Percentiles rank a stretch among this genome's conserved stretches.
phyloP scores from a whole-genome alignment of 2,888 invertebrate genomes.

The Sycophila texana region DNA sequence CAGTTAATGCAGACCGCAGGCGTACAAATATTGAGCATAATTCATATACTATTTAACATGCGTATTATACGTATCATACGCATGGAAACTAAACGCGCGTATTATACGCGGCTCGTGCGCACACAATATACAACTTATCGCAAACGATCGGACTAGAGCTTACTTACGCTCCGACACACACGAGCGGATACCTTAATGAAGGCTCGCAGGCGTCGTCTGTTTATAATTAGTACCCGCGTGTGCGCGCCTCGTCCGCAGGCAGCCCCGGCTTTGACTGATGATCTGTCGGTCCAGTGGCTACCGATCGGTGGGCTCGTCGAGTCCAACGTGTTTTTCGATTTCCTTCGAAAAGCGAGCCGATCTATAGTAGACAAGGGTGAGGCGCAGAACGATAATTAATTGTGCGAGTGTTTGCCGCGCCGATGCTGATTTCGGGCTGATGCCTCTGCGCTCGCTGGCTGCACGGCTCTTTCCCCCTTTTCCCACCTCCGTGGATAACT shows the following conservation, averaged over 20 bases:
- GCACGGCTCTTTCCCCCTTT: background rate
- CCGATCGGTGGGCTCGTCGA: slow-evolving; percentile 19
- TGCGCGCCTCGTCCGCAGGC: background rate
- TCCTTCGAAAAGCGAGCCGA: background rate
- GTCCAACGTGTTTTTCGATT: background rate
- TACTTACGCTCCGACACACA: slow-evolving; percentile 1
- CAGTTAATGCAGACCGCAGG: too few species aligned
- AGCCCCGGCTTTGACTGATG: slow-evolving; percentile 41
- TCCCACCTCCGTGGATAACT: background rate
- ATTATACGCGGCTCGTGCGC: too few species aligned
- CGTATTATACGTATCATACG: too few species aligned
- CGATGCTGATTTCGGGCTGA: too few species aligned
- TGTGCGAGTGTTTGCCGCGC: slow-evolving; percentile 34
- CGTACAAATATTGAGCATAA: too few species aligned
- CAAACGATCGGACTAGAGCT: too few species aligned
- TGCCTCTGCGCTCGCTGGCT: too few species aligned
- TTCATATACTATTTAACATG: too few species aligned
- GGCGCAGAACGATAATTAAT: slow-evolving; percentile 47
- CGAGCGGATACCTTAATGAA: slow-evolving; percentile 38
- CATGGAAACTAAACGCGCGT: too few species aligned
- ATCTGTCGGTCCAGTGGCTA: slow-evolving; percentile 41
- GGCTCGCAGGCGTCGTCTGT: slow-evolving; percentile 13
- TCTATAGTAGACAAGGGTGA: slow-evolving; percentile 2
- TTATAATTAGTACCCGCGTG: slow-evolving; percentile 34
- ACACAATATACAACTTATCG: too few species aligned